Evolutionary conservation across 2,888 invertebrate species (phyloP).

Genomic region (Athalia rosae): DNA sequence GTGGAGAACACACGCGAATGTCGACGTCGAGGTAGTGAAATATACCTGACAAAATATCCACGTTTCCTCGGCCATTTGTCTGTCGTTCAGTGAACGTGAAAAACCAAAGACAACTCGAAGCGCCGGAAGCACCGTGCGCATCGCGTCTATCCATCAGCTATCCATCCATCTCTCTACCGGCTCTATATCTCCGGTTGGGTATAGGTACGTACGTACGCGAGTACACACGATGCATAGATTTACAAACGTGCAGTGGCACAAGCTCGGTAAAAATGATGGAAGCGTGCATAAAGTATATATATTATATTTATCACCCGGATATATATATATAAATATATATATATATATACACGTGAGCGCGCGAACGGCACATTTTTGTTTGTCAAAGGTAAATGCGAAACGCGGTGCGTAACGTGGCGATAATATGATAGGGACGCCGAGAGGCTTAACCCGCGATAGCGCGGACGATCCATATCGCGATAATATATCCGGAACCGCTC

Average conservation of each 20-base stretch:
- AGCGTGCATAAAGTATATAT: no score
- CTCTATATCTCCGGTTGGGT: no score
- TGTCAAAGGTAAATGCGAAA: conserved; percentile 31
- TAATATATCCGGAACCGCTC: neutral
- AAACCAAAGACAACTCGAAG: conserved; percentile 11
- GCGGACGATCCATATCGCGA: conserved; percentile 12
- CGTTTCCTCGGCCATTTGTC: conserved; percentile 36
- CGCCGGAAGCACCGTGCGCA: neutral
- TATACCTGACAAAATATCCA: conserved; percentile 28
- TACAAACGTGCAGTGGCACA: no score
- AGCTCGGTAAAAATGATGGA: no score
- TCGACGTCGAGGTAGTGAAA: conserved; percentile 30
- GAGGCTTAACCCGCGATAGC: conserved; percentile 15
- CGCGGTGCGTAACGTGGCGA: conserved; percentile 18
- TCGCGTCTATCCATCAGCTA: no score
- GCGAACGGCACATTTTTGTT: conserved; percentile 6
- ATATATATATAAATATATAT: neutral
- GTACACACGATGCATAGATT: no score
- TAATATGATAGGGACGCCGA: neutral
- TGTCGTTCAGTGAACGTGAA: conserved; percentile 10
- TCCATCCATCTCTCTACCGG: no score
- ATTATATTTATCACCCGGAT: neutral
- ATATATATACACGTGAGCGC: neutral
- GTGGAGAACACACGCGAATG: neutral
- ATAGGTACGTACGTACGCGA: no score